Conservation (phyloP, 2,113 vertebrate genomes). For the Colaptes auratus region DNA sequence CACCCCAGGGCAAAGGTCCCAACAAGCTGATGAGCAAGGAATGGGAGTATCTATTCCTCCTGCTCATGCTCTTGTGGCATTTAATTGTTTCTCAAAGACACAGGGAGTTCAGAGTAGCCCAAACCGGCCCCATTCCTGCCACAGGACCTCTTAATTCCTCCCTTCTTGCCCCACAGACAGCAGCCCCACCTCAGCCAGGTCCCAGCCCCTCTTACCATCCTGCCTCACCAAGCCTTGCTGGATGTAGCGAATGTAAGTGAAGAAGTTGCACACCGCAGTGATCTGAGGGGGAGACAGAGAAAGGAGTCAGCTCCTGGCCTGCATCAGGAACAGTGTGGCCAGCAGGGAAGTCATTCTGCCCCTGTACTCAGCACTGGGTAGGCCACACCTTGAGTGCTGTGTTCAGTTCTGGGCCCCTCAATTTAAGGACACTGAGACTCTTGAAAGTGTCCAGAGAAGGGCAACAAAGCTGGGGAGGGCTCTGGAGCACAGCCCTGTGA, state of each 20-base stretch:
- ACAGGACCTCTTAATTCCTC: neutral
- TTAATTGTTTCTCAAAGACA: neutral
- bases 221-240: slow-evolving; percentile 97
- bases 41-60: neutral
- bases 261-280: slow-evolving; percentile 96
- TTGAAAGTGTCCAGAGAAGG: too few relatives aligned
- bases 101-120: neutral
- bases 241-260: slow-evolving; percentile 97
- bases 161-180: neutral
- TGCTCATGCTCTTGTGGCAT: neutral
- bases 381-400: too few relatives aligned
- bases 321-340: too few relatives aligned
- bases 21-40: neutral
- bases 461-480: too few relatives aligned
- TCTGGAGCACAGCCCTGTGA: too few relatives aligned
- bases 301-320: neutral
- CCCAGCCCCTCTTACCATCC: slow-evolving; percentile 81
- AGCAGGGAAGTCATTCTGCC: too few relatives aligned
- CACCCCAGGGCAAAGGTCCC: neutral
- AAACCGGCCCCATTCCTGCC: neutral
- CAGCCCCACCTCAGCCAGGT: neutral
- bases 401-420: too few relatives aligned
- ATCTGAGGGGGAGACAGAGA: slow-evolving; percentile 75
- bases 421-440: too few relatives aligned
- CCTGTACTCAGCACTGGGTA: too few relatives aligned